Base-by-base conservation (phyloP, 2,113 vertebrate species). In the Prietella phreatophila region DNA sequence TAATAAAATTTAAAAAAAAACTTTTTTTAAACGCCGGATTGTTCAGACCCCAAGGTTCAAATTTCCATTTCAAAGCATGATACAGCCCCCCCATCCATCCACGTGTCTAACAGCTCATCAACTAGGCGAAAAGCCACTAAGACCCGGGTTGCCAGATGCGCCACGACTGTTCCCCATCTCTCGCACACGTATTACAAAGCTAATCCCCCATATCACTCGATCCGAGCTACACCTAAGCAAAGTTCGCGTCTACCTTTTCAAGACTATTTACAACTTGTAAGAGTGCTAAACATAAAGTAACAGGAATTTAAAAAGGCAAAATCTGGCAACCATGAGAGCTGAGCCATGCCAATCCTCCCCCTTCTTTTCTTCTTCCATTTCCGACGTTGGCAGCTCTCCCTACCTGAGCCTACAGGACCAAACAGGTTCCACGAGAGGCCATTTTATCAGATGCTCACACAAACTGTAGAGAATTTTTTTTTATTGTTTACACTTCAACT, bases 11-110 rank as follows among this genome's bases (percentile, higher is more conserved):
- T 36, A 36, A 36, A 36, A 39, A 13, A 58, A 56, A 20, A 56
- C 33, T 1, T 22, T 58, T 22, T 81, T 58, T 39, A 14, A 42
- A 17, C 80, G 13, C 83, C 25, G 83, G 50, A 36, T 73, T 67
- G 80, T 27, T 42, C 79, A 25, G 56, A 25, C 27, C 15, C 27
- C 50, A 42, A 17, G 27, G 69, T 82, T 84, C 88, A 86, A 86
- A 93, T 93, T 93, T 93, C 92, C 91, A 82, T 91, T 88, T 92
- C 91, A 93, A 91, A 91, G 90, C 92, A 86, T 88, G 88, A 93
- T 88, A 85, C 90, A 92, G 92, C 91, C 92, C 92, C 92, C 92
- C 92, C 91, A 90, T 89, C 87, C 91, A 76, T 61, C 50, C 65
- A 71, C 67, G 65, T 82, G 63, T 91, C 91, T 91, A 90, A 89